Base-by-base conservation (phyloP, 2,113 vertebrate genomes). In the Eclectus roratus region DNA sequence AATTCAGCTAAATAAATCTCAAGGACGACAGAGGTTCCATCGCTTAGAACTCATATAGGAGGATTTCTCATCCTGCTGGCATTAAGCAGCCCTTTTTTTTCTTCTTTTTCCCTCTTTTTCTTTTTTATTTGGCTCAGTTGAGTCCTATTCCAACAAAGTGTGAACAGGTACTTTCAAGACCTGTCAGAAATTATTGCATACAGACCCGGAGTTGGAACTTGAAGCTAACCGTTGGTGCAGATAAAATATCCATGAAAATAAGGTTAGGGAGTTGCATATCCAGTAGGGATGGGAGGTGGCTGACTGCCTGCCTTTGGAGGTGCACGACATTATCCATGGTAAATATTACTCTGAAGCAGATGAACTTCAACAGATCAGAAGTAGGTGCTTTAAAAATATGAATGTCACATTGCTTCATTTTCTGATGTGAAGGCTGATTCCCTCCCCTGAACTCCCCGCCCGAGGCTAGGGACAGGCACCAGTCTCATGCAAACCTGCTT, bases 1-100 rank as follows among this genome's bases (percentile, higher is more conserved):
- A 92, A 73, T 87, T 91, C 74, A 94, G 63, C n/a, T 65, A 82
- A 78, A 68, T 78, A 96, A 78, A 43, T 27, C 66, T 76, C 72
- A 65, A 53, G 41, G 65, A 91, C n/a, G 20, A 90, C 69, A 80
- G 29, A 77, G 13, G 25, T 60, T 41, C 41, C n/a, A 11, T 49
- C 3, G 23, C 24, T 84, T 61, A 76, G n/a, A 86, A 70, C 37
- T 60, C 33, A 76, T 23, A 21, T 7, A 53, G 44, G 70, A 77
- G n/a, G 65, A 83, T 92, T 94, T 94, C 76, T 90, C 4, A 0
- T 70, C 63, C 50, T 80, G 68, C 28, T 83, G 85, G 68, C 44
- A 66, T 66, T 77, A 80, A 79, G 29, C 29, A 44, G 50, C 6
- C 6, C 10, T 23, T 55, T 47, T 65, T 65, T 29, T 73, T 6